These are phyloP conservation scores for Phrynocephalus guinanensis DNA, from an alignment of 2,797 vertebrate species.

Conservation along the genomic window DNA sequence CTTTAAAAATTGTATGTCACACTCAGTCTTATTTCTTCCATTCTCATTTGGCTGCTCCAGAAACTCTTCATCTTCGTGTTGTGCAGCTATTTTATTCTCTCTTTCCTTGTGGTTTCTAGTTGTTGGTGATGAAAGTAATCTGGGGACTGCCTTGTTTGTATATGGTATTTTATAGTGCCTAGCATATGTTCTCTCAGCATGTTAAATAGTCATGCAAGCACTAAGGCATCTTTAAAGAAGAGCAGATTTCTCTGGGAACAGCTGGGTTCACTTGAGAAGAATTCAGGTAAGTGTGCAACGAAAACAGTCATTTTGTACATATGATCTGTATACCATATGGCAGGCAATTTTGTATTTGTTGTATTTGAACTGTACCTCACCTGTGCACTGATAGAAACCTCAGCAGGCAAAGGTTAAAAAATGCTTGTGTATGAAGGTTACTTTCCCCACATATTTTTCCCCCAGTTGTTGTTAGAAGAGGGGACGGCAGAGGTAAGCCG, in stretches of 20 bases:
- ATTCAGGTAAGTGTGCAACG: background rate
- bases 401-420: background rate
- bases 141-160: background rate
- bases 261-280: background rate
- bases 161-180: background rate
- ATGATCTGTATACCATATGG: background rate
- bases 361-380: background rate
- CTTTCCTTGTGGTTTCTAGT: background rate
- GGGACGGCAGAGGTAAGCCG: too few relatives aligned
- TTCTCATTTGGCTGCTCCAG: background rate
- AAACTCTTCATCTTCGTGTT: background rate
- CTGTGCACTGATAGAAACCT: background rate
- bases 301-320: background rate
- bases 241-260: background rate
- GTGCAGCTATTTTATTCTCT: background rate
- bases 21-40: background rate
- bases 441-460: background rate
- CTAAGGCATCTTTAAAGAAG: background rate
- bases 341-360: background rate
- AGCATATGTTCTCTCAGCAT: too few relatives aligned
- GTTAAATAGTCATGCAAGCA: background rate
- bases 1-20: background rate
- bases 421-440: background rate
- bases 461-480: background rate
- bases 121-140: background rate